These are phyloP conservation scores for Lepetodrilus schrolli DNA, from an alignment of 2,888 invertebrate species.

Conservation along the genomic window DNA sequence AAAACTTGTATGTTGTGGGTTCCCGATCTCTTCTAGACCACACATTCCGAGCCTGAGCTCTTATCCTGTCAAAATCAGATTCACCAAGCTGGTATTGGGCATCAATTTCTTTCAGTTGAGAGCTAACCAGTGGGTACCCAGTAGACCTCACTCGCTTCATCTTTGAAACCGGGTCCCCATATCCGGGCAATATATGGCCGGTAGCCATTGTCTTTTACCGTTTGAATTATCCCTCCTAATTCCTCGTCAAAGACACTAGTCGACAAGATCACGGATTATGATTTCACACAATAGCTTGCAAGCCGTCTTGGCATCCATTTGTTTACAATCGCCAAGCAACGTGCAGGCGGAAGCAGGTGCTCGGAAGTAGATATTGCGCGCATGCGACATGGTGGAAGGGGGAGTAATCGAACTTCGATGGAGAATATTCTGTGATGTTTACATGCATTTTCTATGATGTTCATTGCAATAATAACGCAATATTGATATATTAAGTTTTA, in stretches of 20 bases:
- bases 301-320: conserved; percentile 29
- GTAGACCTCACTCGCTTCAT: conserved; percentile 57
- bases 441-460: too few species aligned
- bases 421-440: too few species aligned
- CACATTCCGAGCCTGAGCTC: conserved; percentile 53
- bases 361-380: not conserved
- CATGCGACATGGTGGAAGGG: not conserved
- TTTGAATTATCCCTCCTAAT: not conserved
- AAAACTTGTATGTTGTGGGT: conserved; percentile 62
- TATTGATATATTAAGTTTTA: too few species aligned
- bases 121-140: conserved; percentile 56
- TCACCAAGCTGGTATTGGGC: conserved; percentile 43
- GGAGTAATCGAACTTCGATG: conserved; percentile 22
- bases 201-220: conserved; percentile 57
- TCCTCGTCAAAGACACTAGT: not conserved
- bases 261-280: not conserved
- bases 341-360: conserved; percentile 33
- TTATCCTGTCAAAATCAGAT: conserved; percentile 54
- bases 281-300: not conserved
- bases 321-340: conserved; percentile 62
- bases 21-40: conserved; percentile 53
- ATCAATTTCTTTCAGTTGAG: conserved; percentile 48
- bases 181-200: conserved; percentile 67
- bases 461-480: too few species aligned
- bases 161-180: conserved; percentile 61